Conservation (phyloP, 35 echinoderm and acorn worm species). For the Lytechinus pictus region DNA sequence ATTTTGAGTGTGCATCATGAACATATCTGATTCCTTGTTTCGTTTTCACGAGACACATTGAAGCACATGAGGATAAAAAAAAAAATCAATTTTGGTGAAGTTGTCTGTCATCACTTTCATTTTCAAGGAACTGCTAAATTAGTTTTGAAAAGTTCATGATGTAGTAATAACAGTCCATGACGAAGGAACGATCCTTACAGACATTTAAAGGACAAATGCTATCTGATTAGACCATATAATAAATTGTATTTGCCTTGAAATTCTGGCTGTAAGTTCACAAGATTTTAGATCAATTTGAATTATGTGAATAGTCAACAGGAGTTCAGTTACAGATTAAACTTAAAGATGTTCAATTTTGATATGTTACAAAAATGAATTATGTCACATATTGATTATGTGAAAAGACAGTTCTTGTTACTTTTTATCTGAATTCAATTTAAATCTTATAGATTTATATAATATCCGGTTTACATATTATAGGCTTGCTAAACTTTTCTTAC, state of each 20-base stretch:
- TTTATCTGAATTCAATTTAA: too few species aligned
- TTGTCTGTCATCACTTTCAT: conserved; percentile 6
- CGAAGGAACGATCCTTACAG: background rate
- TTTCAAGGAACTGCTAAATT: conserved; percentile 32
- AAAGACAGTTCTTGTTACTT: too few species aligned
- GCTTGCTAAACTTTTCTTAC: too few species aligned
- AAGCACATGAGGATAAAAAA: background rate
- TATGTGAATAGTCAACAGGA: background rate
- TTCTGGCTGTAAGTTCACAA: background rate
- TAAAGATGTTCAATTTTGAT: too few species aligned
- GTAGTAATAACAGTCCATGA: conserved; percentile 12
- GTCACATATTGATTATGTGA: too few species aligned
- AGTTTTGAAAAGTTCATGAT: conserved; percentile 41
- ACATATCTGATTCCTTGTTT: background rate
- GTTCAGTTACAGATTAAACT: background rate
- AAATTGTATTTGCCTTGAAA: background rate
- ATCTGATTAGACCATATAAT: background rate
- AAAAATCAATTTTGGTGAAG: conserved; percentile 4
- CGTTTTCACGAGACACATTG: background rate
- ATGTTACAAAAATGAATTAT: too few species aligned
- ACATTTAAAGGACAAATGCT: background rate
- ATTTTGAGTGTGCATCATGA: background rate
- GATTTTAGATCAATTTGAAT: background rate
- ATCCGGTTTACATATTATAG: too few species aligned
- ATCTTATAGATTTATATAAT: too few species aligned